These are phyloP conservation scores for Eptatretus burgeri DNA, from an alignment of 2,113 vertebrate species.

Conservation along the genomic window DNA sequence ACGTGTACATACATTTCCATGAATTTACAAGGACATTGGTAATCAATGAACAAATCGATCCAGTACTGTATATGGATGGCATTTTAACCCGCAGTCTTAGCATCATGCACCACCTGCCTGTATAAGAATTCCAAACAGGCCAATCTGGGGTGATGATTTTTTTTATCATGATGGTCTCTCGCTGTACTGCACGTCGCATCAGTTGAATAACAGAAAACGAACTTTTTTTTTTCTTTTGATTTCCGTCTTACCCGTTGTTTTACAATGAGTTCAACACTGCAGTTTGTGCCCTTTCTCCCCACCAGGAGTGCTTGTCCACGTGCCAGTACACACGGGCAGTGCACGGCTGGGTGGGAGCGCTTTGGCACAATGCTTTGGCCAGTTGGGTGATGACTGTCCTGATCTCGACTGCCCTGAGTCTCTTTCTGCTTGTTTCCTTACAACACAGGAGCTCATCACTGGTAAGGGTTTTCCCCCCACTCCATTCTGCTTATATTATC, in stretches of 20 bases:
- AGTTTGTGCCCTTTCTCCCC: background rate
- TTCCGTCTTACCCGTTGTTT: background rate
- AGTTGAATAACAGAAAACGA: too few species aligned
- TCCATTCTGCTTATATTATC: background rate
- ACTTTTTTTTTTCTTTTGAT: background rate
- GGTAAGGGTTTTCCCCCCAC: conserved; percentile 17
- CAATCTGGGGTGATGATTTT: too few species aligned
- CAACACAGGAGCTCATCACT: conserved; percentile 35
- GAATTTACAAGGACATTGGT: too few species aligned
- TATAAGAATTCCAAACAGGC: too few species aligned
- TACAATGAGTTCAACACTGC: background rate
- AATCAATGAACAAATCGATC: too few species aligned
- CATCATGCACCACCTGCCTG: too few species aligned
- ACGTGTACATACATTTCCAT: too few species aligned
- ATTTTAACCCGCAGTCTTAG: too few species aligned
- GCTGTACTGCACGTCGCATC: too few species aligned
- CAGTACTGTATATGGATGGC: too few species aligned
- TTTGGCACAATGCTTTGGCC: conserved; percentile 48
- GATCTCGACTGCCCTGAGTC: conserved; percentile 31
- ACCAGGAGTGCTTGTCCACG: conserved; percentile 35
- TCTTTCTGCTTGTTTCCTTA: conserved; percentile 27
- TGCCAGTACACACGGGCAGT: conserved; percentile 26
- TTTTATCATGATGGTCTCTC: too few species aligned
- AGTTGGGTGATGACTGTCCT: conserved; percentile 41
- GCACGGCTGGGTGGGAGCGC: conserved; percentile 48